A percentile compares a stretch with the other conserved stretches of the same genome.
Evolutionary conservation across 2,113 vertebrate genomes (phyloP).

Genomic region (Heliornis fulica): DNA sequence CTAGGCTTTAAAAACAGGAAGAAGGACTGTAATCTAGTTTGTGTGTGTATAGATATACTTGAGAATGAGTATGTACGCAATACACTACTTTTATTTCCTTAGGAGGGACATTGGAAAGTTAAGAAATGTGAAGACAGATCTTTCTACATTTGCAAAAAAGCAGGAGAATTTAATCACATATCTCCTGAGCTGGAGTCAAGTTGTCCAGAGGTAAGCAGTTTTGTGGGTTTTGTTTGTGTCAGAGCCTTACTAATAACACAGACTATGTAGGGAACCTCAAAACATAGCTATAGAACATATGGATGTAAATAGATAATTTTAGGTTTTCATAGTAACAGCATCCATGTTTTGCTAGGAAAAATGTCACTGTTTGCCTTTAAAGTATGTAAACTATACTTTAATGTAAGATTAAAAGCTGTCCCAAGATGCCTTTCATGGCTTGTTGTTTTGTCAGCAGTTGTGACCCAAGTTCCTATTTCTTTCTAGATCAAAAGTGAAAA

Average conservation of each 20-base stretch:
- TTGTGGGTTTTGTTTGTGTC: neutral
- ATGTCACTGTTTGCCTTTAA: neutral
- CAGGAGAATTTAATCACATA: conserved; percentile 54
- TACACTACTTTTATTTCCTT: neutral
- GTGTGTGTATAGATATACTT: neutral
- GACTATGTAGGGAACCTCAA: neutral
- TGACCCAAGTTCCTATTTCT: conserved; percentile 26
- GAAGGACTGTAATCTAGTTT: neutral
- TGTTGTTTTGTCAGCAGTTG: neutral
- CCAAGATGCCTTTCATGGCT: neutral
- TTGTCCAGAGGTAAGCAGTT: conserved; percentile 81
- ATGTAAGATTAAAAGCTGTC: neutral
- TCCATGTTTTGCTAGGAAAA: neutral
- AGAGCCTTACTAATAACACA: neutral
- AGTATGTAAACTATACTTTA: neutral
- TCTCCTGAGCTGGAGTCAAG: conserved; percentile 60
- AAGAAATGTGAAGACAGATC: conserved; percentile 78
- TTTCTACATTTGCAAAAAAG: conserved; percentile 81
- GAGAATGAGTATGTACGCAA: neutral
- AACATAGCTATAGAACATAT: neutral
- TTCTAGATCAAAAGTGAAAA: conserved; percentile 55
- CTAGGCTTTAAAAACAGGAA: neutral
- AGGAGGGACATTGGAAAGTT: conserved; percentile 85
- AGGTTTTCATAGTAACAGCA: neutral
- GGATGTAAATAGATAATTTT: neutral